Percentiles rank a stretch among this genome's conserved stretches.
Conservation (phyloP, 2,888 invertebrate species). For the Caenorhabditis sulstoni region DNA sequence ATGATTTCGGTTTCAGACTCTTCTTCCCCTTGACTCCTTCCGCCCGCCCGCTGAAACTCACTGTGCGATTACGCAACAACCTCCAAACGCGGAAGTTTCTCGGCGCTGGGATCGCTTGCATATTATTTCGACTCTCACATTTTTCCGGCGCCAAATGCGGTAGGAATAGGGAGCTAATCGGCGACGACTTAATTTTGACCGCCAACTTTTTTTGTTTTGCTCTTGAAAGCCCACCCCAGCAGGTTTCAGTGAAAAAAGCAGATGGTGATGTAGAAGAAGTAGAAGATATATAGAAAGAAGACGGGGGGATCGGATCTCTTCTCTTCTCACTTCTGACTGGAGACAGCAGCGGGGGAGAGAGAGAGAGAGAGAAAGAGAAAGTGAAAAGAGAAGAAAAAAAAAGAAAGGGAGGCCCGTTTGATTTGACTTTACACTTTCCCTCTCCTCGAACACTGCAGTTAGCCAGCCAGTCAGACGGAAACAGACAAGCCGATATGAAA, state of each 20-base stretch:
- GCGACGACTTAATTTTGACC: conserved; percentile 55
- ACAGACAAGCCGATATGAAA: conserved; percentile 8
- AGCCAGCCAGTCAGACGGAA: conserved; percentile 56
- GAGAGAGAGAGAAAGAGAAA: conserved; percentile 13
- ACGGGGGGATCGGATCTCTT: conserved; percentile 45
- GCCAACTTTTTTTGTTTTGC: neutral
- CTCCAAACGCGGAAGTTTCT: conserved; percentile 64
- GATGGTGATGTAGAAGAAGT: conserved; percentile 52
- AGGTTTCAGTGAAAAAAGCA: conserved; percentile 23
- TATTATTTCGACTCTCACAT: conserved; percentile 51
- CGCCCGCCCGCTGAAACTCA: conserved; percentile 34
- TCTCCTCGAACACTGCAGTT: conserved; percentile 57
- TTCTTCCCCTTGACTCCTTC: neutral
- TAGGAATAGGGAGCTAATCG: conserved; percentile 35
- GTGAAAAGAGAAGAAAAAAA: neutral
- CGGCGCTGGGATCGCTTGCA: conserved; percentile 55
- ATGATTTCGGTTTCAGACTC: neutral
- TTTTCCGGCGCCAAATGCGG: conserved; percentile 45
- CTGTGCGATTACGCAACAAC: conserved; percentile 59
- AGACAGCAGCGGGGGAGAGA: conserved; percentile 22
- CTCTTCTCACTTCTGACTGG: conserved; percentile 15
- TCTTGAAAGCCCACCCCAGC: conserved; percentile 30
- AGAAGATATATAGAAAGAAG: conserved; percentile 51
- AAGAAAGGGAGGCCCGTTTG: conserved; percentile 19
- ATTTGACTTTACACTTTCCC: conserved; percentile 63